Conservation (phyloP, 2,113 vertebrate genomes). For the Sialia sialis region DNA sequence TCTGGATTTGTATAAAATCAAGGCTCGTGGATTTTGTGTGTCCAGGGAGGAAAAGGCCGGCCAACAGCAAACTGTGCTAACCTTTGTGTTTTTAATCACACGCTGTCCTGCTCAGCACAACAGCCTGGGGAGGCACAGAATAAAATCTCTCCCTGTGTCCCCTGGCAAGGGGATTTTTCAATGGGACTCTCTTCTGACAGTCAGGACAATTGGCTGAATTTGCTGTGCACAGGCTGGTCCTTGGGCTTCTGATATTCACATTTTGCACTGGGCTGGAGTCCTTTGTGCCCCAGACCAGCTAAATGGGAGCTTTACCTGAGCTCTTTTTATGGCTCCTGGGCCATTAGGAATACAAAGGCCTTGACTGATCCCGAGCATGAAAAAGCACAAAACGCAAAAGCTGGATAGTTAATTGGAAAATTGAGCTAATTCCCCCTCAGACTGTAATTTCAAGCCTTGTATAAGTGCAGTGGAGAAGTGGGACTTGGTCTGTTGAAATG, state of each 20-base stretch:
- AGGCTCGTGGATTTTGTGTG: neutral
- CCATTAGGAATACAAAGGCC: neutral
- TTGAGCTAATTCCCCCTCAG: neutral
- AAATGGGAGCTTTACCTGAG: neutral
- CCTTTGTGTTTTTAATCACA: neutral
- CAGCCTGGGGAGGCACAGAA: neutral
- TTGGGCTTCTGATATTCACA: neutral
- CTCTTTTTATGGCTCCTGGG: neutral
- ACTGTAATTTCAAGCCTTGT: neutral
- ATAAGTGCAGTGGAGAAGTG: neutral
- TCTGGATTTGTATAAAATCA: neutral
- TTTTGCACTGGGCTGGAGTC: neutral
- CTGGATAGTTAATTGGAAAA: neutral
- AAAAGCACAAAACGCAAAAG: neutral
- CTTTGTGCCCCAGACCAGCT: neutral
- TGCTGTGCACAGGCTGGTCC: neutral
- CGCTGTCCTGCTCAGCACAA: neutral
- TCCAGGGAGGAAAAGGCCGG: neutral
- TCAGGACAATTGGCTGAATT: neutral
- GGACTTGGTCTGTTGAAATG: neutral
- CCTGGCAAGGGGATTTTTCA: neutral
- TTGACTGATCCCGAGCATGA: neutral
- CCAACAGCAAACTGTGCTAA: neutral
- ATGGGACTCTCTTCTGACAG: neutral
- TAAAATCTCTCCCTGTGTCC: neutral